Evolutionary conservation across 35 echinoderm and acorn worm species (phyloP).

Genomic region (Holothuria glaberrima): DNA sequence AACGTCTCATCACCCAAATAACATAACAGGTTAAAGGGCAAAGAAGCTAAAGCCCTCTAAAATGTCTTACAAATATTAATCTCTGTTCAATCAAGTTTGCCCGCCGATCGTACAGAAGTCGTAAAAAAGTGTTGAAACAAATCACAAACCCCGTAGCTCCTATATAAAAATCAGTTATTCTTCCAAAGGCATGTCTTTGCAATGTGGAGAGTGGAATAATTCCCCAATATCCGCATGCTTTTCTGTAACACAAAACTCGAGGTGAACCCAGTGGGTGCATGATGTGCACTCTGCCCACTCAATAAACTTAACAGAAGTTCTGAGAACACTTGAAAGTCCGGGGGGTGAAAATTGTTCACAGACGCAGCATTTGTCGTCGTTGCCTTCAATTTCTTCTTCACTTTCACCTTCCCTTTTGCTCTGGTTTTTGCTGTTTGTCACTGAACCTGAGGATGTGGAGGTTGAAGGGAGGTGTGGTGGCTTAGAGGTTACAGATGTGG

Average conservation of each 20-base stretch:
- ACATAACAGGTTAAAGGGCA: neutral
- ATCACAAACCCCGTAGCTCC: neutral
- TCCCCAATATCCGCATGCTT: neutral
- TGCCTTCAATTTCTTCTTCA: conserved; percentile 4
- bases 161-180: neutral
- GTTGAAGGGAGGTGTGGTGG: neutral
- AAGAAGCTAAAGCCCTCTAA: neutral
- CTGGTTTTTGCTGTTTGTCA: neutral
- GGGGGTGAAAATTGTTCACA: neutral
- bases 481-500: neutral
- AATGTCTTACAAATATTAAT: neutral
- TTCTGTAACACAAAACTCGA: neutral
- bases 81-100: conserved; percentile 1
- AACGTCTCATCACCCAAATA: neutral
- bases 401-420: neutral
- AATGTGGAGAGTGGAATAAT: neutral
- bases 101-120: neutral
- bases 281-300: neutral
- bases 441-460: conserved; percentile 3
- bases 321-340: neutral
- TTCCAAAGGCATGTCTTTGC: neutral
- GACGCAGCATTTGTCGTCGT: conserved; percentile 25
- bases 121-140: neutral
- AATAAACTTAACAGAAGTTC: neutral
- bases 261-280: neutral